Conservation (phyloP, 2,113 vertebrate species). For the Nyctibius bracteatus region DNA sequence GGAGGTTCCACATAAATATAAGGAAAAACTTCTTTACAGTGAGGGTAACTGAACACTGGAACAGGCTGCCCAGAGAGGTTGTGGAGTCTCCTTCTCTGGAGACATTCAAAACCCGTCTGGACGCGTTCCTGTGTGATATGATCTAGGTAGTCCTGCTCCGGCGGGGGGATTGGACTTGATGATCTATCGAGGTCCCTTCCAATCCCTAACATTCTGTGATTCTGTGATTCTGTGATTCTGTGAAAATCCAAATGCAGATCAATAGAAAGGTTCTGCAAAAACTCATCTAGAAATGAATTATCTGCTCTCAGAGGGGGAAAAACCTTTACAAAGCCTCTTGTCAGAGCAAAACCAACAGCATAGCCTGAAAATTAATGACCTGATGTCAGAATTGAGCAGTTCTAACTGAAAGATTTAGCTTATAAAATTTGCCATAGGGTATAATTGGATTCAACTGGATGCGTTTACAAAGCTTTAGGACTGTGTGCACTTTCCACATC, state of each 20-base stretch:
- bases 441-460: neutral
- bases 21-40: too few species aligned
- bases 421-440: neutral
- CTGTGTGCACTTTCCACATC: neutral
- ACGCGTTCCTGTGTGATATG: too few species aligned
- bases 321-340: constrained; percentile 26
- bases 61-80: too few species aligned
- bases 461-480: neutral
- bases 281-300: constrained; percentile 56
- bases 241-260: constrained; percentile 53
- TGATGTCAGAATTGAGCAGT: constrained; percentile 65
- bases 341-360: constrained; percentile 47
- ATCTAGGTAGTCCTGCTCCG: too few species aligned
- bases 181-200: too few species aligned
- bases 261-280: neutral
- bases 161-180: too few species aligned
- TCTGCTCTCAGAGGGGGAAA: constrained; percentile 56
- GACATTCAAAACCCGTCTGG: too few species aligned
- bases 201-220: too few species aligned
- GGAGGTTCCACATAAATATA: too few species aligned
- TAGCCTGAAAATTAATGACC: neutral
- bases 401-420: neutral
- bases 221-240: too few species aligned
- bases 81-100: too few species aligned
- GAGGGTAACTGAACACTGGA: too few species aligned